Evolutionary conservation across 2,888 invertebrate genomes (phyloP), one percentile per base, ranked within the genome.

Genomic region (Hydrotaea diabolus): DNA sequence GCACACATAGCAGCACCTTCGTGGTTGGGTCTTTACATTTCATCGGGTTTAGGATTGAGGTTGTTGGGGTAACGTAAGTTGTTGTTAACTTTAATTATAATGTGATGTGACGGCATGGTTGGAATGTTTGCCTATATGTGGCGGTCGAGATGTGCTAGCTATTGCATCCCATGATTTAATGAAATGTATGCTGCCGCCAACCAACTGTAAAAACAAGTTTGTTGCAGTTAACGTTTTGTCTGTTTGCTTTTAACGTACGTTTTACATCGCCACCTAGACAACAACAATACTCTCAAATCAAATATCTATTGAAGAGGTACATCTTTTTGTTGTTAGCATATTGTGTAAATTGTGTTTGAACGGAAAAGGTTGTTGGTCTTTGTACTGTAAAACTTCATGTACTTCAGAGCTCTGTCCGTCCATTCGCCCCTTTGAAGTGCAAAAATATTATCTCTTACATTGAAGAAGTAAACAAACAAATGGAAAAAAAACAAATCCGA

Each of bases 121-220:
- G 11, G 17, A 8, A 49, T 57, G 39, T 19, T 13, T 72, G 72
- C 49, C 26, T 31, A 23, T 31, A 39, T 57, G 55, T 53, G 55
- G 36, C 46, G 55, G 21, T 11, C 71, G 62, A 46, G 73, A 57
- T 66, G 64, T 19, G 59, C 64, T 80, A 75, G 59, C 64, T 80
- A 75, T 74, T 80, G 79, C 79, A 85, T 46, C 72, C 64, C 49
- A 82, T 81, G 73, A 69, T 62, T 85, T 85, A 79, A 85, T 85
- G 84, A 81, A 85, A 85, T 85, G 73, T 79, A 85, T 82, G 82
- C 79, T 82, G 74, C 82, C 80, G 74, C 75, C 71, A 78, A 74
- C 81, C 79, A 82, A 79, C 82, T 80, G 69, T 80, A 80, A 85
- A 85, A 80, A 71, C 80, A 71, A 77, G 69, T 79, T 82, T 81